phyloP scores from a whole-genome alignment of 2,888 invertebrate genomes.

The Nebria salina region DNA sequence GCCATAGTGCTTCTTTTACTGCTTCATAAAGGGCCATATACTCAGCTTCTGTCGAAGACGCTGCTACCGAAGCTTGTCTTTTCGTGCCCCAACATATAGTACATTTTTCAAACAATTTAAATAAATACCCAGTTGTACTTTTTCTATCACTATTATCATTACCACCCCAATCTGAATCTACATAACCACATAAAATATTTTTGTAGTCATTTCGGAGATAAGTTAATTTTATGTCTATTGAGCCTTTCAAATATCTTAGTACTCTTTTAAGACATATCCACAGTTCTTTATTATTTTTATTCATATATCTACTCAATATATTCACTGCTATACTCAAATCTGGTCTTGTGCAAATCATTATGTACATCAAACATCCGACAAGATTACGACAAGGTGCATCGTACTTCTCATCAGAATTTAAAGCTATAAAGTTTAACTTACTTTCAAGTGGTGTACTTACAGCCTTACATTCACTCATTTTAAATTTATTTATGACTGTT shows the following conservation, averaged over 20 bases:
- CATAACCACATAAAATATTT: too few species aligned
- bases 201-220: too few species aligned
- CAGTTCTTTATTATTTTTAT: constrained; percentile 47
- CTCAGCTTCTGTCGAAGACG: too few species aligned
- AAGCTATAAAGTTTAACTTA: not conserved
- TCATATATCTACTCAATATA: not conserved
- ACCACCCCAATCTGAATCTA: too few species aligned
- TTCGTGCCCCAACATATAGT: too few species aligned
- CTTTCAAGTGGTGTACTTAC: constrained; percentile 25
- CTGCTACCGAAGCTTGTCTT: too few species aligned
- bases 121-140: too few species aligned
- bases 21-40: too few species aligned
- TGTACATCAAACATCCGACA: constrained; percentile 49
- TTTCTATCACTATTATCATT: too few species aligned
- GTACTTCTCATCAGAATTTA: not conserved
- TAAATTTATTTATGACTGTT: constrained; percentile 37
- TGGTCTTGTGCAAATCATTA: constrained; percentile 16
- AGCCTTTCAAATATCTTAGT: constrained; percentile 48
- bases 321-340: not conserved
- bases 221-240: not conserved
- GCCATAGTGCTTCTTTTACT: too few species aligned
- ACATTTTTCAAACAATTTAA: too few species aligned
- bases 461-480: constrained; percentile 42
- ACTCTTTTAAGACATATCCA: too few species aligned
- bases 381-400: constrained; percentile 48